Base-by-base conservation (phyloP, 2,888 invertebrate genomes). In the Hydroisotoma schaefferi region DNA sequence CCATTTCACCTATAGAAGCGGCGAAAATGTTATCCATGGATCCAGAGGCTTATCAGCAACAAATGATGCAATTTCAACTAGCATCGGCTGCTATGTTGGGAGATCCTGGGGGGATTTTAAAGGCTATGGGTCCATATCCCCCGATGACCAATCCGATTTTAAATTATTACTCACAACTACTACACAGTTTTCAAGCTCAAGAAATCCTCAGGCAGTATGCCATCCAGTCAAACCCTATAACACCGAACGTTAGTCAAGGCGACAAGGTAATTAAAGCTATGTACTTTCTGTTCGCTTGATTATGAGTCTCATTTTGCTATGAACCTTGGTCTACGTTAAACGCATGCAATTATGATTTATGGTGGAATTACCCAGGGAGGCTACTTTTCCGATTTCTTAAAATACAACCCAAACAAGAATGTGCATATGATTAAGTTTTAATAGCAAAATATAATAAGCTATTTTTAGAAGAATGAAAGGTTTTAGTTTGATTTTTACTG, bases 171-270 rank as follows among this genome's bases (percentile, higher is more conserved):
- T 73, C 74, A 23, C 74, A 74, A 61, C 68, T 75, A 20, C 60
- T 75, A n/a, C 74, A 75, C 46, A 71, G 71, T 37, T 74, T 73
- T 59, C 74, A 74, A 65, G 73, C 74, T 62, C 74, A 75, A 67
- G 74, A 74, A 69, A 69, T 74, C 28, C 65, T 74, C 33, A 68
- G 73, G 28, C 73, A 73, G 59, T 73, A 73, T 59, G 73, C 74
- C 53, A 67, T 73, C 29, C 74, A 74, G 63, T 73, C 73, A 62
- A 60, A 48, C 33, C 54, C 55, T n/a, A 38, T 63, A 22, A 64
- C 67, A 43, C 62, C 71, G 15, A 58, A 70, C 20, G 59, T 64
- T 47, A 63, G 67, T 57, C 72, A 63, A 58, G 68, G 68, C 38
- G 73, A 73, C 54, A 73, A 70, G 73, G 73, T 73, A 65, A 60